phyloP scores from a whole-genome alignment of 2,797 vertebrate species.

The Cirrhinus mrigala region DNA sequence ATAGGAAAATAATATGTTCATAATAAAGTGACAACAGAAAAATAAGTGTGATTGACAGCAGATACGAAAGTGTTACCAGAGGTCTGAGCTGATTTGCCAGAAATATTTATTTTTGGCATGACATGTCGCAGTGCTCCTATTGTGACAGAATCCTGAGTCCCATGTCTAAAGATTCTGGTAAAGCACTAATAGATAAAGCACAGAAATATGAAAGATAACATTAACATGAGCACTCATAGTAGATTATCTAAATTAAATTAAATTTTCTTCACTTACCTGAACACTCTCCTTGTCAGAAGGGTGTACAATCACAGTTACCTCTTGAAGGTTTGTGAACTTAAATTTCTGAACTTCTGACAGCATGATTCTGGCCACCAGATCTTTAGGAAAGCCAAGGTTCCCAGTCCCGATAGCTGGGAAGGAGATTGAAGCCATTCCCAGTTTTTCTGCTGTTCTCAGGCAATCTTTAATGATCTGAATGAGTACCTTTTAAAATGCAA shows the following conservation, averaged over 20 bases:
- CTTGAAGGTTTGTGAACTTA: constrained; percentile 71
- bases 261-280: constrained; percentile 82
- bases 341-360: constrained; percentile 76
- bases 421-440: constrained; percentile 74
- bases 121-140: constrained; percentile 27
- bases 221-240: no score
- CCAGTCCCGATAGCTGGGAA: constrained; percentile 91
- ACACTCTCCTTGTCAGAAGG: constrained; percentile 76
- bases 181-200: no score
- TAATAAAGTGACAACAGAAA: no score
- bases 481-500: constrained; percentile 66
- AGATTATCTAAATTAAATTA: no score
- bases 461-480: constrained; percentile 74
- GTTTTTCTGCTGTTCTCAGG: constrained; percentile 76
- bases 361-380: constrained; percentile 77
- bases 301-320: constrained; percentile 82
- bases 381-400: constrained; percentile 83
- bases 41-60: background rate
- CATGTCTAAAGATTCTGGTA: no score
- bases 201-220: no score
- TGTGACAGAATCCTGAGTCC: background rate
- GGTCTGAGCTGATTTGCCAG: constrained; percentile 42
- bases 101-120: background rate
- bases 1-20: no score
- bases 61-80: constrained; percentile 59